Evolutionary conservation across 2,797 vertebrate species (phyloP), one percentile per base, ranked within the genome.

Genomic region (Mionectes olivaceus): DNA sequence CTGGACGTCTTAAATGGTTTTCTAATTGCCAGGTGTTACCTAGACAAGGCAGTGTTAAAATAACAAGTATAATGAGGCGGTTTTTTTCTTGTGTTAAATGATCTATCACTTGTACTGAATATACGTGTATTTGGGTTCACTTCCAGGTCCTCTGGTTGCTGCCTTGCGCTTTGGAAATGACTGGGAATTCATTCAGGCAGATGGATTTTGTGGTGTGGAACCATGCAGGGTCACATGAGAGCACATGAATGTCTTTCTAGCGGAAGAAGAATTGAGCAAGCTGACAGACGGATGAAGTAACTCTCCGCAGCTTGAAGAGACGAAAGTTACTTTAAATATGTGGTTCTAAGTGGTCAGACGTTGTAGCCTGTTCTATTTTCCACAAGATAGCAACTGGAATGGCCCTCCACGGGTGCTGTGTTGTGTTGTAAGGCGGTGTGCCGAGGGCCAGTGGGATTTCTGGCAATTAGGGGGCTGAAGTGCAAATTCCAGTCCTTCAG

Each of bases 171-270:
- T n/a, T 0, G 14, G 39, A 52, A 64, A 19, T 22, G 39, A 9
- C 25, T 39, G 65, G 39, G 44, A 32, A 11, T 68, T 87, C 25
- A 7, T 25, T 57, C 4, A 19, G 71, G 65, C 49, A 33, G 68
- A 13, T 32, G 19, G 43, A 24, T 81, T 57, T 44, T 78, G 76
- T 57, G 60, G 14, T 32, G 39, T n/a, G 59, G 67, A 82, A 6
- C 28, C 56, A 43, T 0, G 0, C 33, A 32, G 64, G 50, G 28
- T 30, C n/a, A 47, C 7, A 1, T 14, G 50, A 74, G 32, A 64
- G 53, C 37, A 27, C 7, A 2, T 9, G 6, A 30, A 8, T 57
- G 19, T 19, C 43, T 56, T 85, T 32, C 11, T 21, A 60, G 16
- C 0, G 4, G 39, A 19, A 28, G 4, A 35, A 60, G 56, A 55